phyloP scores from a whole-genome alignment of 2,113 vertebrate genomes.

The Spea bombifrons region DNA sequence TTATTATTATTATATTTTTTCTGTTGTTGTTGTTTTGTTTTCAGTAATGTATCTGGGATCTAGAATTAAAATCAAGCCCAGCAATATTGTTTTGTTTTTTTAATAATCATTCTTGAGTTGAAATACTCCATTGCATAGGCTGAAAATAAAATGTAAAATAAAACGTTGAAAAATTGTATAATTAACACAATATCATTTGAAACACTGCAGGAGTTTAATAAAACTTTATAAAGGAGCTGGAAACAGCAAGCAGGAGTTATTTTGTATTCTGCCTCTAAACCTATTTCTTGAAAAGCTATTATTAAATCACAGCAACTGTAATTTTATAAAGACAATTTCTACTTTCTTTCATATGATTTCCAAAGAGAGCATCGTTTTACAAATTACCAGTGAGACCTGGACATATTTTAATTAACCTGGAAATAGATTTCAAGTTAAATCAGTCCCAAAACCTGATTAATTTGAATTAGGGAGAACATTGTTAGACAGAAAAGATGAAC shows the following conservation, averaged over 20 bases:
- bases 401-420: constrained; percentile 49
- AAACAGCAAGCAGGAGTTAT: neutral
- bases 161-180: too few relatives aligned
- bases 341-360: constrained; percentile 37
- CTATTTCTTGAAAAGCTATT: constrained; percentile 17
- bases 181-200: neutral
- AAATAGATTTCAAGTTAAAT: constrained; percentile 45
- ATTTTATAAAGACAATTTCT: constrained; percentile 42
- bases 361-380: constrained; percentile 38
- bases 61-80: too few relatives aligned
- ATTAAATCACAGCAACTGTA: constrained; percentile 29
- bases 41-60: too few relatives aligned
- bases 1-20: too few relatives aligned
- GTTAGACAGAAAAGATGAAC: constrained; percentile 34
- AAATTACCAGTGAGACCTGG: constrained; percentile 46
- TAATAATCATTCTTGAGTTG: too few relatives aligned
- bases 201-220: neutral
- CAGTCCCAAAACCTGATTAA: constrained; percentile 45
- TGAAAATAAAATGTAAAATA: too few relatives aligned
- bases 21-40: too few relatives aligned
- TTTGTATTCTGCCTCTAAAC: constrained; percentile 9
- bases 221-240: neutral
- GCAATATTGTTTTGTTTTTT: too few relatives aligned
- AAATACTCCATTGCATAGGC: too few relatives aligned
- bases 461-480: constrained; percentile 25